Base-by-base conservation (phyloP, 2,797 vertebrate genomes). In the Rostrhamus sociabilis region DNA sequence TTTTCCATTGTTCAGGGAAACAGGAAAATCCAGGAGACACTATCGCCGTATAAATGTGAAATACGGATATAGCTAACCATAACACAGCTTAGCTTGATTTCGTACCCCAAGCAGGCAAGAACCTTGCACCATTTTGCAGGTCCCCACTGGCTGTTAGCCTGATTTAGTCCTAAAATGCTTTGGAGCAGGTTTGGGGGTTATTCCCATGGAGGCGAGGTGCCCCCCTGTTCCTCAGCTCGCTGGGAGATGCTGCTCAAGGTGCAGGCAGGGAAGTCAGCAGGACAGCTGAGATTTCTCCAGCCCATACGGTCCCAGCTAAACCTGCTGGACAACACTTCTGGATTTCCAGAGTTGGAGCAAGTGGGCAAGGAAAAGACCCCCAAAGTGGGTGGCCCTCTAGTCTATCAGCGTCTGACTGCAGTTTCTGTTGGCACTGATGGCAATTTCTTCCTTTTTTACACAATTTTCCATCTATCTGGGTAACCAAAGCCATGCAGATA, bases 401-500 rank as follows among this genome's bases (percentile, higher is more conserved):
- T 22, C 32, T 53, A 58, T 64, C 63, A 89, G 52, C 58, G 38
- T 78, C 83, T 80, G 66, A 85, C 13, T 56, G 73, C 45, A 86
- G 75, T 95, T 95, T 92, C 85, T 94, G 64, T 60, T 47, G 56
- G 36, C 38, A 53, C 29, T 21, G 11, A 27, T 48, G 71, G 84
- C 45, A 72, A 75, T 79, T 86, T 93, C 63, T 87, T 78, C 80
- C 64, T 15, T 90, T 89, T 88, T 69, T 63, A 53, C 60, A 71
- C 34, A 14, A 15, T 77, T 87, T 84, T 72, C 80, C 75, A 80
- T 76, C 74, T 74, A 48, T 83, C 50, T 69, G 38, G 25, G 32
- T 79, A 97, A 93, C 42, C 80, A 91, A 95, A 95, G 64, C 52
- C 81, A 63, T 34, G 62, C 64, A 92, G 75, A 74, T 58, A 69